Evolutionary conservation across 2,113 vertebrate genomes (phyloP).

Genomic region (Plestiodon gilberti): DNA sequence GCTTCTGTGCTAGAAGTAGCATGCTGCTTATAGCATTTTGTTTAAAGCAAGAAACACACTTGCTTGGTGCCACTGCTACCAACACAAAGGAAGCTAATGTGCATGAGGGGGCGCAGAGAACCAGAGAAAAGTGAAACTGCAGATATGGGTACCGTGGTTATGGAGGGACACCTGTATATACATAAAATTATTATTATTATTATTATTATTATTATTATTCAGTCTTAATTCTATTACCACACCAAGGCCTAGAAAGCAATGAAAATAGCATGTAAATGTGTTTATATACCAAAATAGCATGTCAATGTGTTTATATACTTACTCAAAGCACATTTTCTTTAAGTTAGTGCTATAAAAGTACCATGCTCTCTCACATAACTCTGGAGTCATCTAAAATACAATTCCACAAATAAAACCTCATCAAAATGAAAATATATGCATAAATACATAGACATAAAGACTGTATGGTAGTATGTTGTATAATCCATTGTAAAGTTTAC

Average conservation of each 20-base stretch:
- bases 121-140: no score
- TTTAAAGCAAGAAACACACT: no score
- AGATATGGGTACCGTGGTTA: no score
- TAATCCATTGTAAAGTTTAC: not conserved
- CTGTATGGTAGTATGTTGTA: not conserved
- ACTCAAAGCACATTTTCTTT: constrained; percentile 70
- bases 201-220: no score
- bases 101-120: no score
- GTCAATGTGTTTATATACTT: constrained; percentile 35
- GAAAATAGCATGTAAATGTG: not conserved
- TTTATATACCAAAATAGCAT: constrained; percentile 25
- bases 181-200: no score
- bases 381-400: constrained; percentile 64
- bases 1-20: no score
- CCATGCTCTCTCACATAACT: constrained; percentile 70
- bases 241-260: not conserved
- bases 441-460: not conserved
- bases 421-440: not conserved
- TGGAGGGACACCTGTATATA: no score
- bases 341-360: constrained; percentile 68
- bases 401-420: constrained; percentile 16
- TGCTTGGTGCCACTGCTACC: no score
- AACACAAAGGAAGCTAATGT: no score
- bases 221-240: not conserved
- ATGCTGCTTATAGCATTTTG: no score